phyloP scores from a whole-genome alignment of 2,797 vertebrate genomes.

The Hozukius guyotensis region DNA sequence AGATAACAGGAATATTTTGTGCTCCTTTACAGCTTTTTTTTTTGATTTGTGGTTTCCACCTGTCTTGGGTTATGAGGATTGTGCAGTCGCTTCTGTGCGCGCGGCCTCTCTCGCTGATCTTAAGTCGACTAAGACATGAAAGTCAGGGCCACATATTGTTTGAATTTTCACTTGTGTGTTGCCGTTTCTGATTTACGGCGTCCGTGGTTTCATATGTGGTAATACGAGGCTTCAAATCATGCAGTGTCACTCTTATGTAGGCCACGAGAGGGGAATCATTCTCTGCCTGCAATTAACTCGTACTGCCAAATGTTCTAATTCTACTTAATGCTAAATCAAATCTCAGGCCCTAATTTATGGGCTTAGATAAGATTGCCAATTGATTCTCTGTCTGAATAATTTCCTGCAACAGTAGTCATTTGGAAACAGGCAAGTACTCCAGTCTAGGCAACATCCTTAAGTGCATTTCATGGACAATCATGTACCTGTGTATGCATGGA shows the following conservation, averaged over 20 bases:
- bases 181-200: conserved; percentile 37
- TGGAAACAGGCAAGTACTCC: conserved; percentile 44
- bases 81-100: conserved; percentile 39
- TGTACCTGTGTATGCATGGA: conserved; percentile 67
- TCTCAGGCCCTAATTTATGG: conserved; percentile 64
- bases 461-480: conserved; percentile 74
- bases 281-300: conserved; percentile 52
- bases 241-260: conserved; percentile 51
- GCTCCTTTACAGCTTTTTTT: conserved; percentile 41
- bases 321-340: conserved; percentile 72
- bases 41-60: conserved; percentile 75
- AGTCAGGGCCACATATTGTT: conserved; percentile 60
- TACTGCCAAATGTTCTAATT: conserved; percentile 64
- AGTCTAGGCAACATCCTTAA: conserved; percentile 65
- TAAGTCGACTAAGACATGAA: conserved; percentile 38
- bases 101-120: conserved; percentile 12
- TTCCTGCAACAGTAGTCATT: conserved; percentile 67
- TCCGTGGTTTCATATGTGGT: conserved; percentile 12
- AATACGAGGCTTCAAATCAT: conserved; percentile 53
- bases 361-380: conserved; percentile 70
- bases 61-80: conserved; percentile 62
- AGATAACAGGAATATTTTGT: conserved; percentile 70
- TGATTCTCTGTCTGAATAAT: conserved; percentile 70
- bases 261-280: conserved; percentile 39
- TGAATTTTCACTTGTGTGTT: conserved; percentile 54